Conservation (phyloP, 2,113 vertebrate species). For the Rhea pennata region DNA sequence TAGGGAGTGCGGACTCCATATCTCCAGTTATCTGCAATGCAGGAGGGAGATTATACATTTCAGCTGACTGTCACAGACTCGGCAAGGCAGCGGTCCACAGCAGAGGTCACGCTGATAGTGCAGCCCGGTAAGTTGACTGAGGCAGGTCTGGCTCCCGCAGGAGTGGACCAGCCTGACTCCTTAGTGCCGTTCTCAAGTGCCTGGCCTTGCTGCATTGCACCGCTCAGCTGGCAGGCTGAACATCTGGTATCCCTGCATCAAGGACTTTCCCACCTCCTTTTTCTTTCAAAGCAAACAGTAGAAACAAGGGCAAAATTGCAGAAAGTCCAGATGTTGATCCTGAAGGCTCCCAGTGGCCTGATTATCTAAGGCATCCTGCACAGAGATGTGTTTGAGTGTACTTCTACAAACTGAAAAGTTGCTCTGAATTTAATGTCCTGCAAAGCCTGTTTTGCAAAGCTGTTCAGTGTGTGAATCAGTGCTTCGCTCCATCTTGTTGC, state of each 20-base stretch:
- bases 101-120: constrained; percentile 77
- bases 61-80: constrained; percentile 83
- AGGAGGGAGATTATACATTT: constrained; percentile 81
- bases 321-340: background rate
- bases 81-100: constrained; percentile 72
- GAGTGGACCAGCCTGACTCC: background rate
- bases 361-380: background rate
- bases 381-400: background rate
- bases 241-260: background rate
- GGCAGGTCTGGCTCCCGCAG: background rate
- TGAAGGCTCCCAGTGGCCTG: background rate
- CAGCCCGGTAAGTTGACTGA: constrained; percentile 75
- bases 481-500: background rate
- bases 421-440: background rate
- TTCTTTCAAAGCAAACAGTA: background rate
- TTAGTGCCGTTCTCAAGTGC: accelerated
- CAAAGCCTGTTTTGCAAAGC: background rate
- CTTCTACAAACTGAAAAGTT: background rate
- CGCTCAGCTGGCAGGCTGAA: background rate
- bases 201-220: background rate
- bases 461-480: background rate
- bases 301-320: background rate
- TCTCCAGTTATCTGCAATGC: constrained; percentile 80
- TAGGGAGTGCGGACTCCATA: constrained; percentile 77
- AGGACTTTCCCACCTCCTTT: background rate